Evolutionary conservation across 2,888 invertebrate species (phyloP), one percentile per base, ranked within the genome.

Genomic region (Eupeodes luniger): DNA sequence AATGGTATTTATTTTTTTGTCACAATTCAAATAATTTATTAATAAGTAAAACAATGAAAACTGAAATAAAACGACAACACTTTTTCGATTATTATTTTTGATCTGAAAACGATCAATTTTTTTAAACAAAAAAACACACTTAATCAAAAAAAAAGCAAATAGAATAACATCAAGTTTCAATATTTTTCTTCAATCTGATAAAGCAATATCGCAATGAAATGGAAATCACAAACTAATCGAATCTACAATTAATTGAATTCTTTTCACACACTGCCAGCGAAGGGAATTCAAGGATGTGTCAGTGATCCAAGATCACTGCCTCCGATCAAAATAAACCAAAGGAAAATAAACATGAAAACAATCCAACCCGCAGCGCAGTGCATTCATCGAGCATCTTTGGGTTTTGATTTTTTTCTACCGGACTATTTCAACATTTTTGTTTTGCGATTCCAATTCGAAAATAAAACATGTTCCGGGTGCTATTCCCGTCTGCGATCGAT

Each of bases 281-380:
- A 47, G 59, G 59, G 59, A 72, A 57, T 75, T 70, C 83, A 84
- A 83, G 83, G 84, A 87, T 87, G 87, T 81, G 87, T 81, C 80
- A 80, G 84, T 81, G 84, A 88, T 88, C 87, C 81, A 88, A 88
- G 87, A 88, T 88, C 87, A 88, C 87, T 83, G 84, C 72, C 84
- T 80, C 69, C 80, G 61, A 84, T 88, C 47, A 53, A 84, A 80
- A 81, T 81, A 88, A 80, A 84, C 77, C 40, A 77, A 84, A 36
- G 34, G 5, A 2, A 59, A 34, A 72, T 40, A 27, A 27, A 62
- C 62, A 75, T 69, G 16, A 75, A 57, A 69, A 72, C 55, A 62
- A 69, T 67, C 16, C 51, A 82, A 74, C 72, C 67, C 67, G 66
- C 49, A 67, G 79, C 67, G 74, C 49, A 67, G 79, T 67, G 69